Conservation (phyloP, 2,797 vertebrate species). For the Spinus olivaceus region DNA sequence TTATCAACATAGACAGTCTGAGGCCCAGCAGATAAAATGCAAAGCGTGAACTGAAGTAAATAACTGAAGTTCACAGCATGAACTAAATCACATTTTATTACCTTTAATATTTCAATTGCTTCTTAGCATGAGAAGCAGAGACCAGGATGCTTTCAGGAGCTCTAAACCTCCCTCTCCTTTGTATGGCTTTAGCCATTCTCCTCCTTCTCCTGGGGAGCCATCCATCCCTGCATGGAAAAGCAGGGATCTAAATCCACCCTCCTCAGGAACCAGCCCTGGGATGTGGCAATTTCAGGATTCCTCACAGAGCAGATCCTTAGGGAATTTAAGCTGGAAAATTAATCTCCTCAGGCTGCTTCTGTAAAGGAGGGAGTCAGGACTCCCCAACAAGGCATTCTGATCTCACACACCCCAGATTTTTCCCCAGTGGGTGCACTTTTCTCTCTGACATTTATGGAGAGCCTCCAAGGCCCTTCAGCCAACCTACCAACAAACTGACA, state of each 20-base stretch:
- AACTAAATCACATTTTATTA: conserved; percentile 65
- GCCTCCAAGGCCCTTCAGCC: background rate
- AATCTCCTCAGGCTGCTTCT: background rate
- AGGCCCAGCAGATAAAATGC: conserved; percentile 60
- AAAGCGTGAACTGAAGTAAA: conserved; percentile 58
- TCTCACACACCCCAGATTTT: background rate
- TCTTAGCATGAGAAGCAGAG: conserved; percentile 46
- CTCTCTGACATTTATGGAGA: background rate
- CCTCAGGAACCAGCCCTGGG: background rate
- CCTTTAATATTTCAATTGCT: conserved; percentile 66
- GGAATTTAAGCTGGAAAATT: background rate
- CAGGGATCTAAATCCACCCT: background rate
- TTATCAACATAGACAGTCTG: conserved; percentile 57
- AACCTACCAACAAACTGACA: background rate
- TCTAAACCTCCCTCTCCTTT: background rate
- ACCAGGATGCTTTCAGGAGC: background rate
- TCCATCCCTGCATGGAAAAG: accelerated
- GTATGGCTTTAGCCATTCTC: background rate
- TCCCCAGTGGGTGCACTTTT: background rate
- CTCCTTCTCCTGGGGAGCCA: background rate
- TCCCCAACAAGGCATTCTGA: background rate
- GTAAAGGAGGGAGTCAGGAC: background rate
- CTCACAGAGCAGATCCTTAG: background rate
- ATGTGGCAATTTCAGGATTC: background rate
- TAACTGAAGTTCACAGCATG: conserved; percentile 59